Evolutionary conservation across 2,888 invertebrate species (phyloP), one percentile per base, ranked within the genome.

Genomic region (Merodon equestris): DNA sequence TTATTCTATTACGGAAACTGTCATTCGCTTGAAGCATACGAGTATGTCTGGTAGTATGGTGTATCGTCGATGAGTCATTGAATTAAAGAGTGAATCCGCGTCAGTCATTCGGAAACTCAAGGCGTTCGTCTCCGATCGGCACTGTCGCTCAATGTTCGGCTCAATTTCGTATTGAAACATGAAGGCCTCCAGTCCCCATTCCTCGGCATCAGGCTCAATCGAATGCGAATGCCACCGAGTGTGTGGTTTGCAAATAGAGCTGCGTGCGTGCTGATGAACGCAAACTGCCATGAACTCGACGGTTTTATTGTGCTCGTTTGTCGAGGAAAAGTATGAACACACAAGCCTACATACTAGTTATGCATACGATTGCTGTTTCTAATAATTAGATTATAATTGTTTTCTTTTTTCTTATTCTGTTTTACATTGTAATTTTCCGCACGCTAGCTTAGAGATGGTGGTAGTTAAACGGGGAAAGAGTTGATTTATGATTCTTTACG

Each of bases 211-310:
- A 44, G 13, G 34, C 51, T 58, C 34, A 38, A 38, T 10, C 38
- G 18, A 48, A 19, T 45, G 18, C 14, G 53, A 27, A 13, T 54
- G 27, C 42, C 42, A 44, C 17, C 44, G n/a, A 45, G 34, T 12
- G 15, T 40, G 27, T 7, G 27, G 18, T 48, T 38, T 40, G 60
- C 60, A 48, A 45, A 40, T 10, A 12, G 14, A 47, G 38, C 45
- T 45, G 54, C 71, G 50, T 66, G 76, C 54, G 66, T 70, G 64
- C 71, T 64, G 71, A 71, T 66, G 76, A 60, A 76, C 66, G 57
- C 47, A 67, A 56, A 77, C 56, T 61, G 15, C 76, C 76, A 57
- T 77, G 76, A 77, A 77, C 76, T 77, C 76, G 47, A 72, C 60
- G 64, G 17, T 54, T 66, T 19, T 61, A 10, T 34, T 56, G 54